A percentile compares a stretch with the other conserved stretches of the same genome.
Evolutionary conservation across 2,888 invertebrate genomes (phyloP).

Genomic region (Lepidochrysops patricia): DNA sequence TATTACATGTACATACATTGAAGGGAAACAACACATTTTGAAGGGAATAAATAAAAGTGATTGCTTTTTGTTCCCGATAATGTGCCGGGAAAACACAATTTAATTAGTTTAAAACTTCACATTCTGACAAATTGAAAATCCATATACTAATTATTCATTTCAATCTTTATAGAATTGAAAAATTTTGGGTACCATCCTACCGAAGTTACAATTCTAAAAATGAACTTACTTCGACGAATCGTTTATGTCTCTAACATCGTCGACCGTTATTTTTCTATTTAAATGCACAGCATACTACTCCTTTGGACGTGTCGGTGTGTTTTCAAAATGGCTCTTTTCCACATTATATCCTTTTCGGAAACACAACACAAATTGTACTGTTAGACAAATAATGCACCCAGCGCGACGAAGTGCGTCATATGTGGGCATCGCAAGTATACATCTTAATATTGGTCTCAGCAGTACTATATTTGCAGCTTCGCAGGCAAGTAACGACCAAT

Average conservation of each 20-base stretch:
- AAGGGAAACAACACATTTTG: no score
- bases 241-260: conserved; percentile 18
- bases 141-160: conserved; percentile 57
- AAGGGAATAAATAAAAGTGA: conserved; percentile 35
- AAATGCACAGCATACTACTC: conserved; percentile 67
- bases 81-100: conserved; percentile 52
- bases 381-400: conserved; percentile 27
- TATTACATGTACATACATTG: no score
- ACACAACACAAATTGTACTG: conserved; percentile 87
- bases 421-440: conserved; percentile 32
- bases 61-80: conserved; percentile 40
- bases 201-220: conserved; percentile 21
- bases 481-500: conserved; percentile 34
- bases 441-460: conserved; percentile 23
- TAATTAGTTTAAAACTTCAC: conserved; percentile 68
- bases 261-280: conserved; percentile 44
- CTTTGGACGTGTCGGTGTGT: conserved; percentile 81
- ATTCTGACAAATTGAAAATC: conserved; percentile 62
- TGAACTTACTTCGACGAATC: conserved; percentile 22
- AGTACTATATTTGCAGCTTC: conserved; percentile 57
- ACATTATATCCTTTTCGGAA: conserved; percentile 83
- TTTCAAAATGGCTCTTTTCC: conserved; percentile 93
- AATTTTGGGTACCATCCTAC: conserved; percentile 50
- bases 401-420: conserved; percentile 25
- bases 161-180: conserved; percentile 60